Evolutionary conservation across 1,140 invertebrate species (phyloP).

Genomic region (Macrotrachela quadricornifera): DNA sequence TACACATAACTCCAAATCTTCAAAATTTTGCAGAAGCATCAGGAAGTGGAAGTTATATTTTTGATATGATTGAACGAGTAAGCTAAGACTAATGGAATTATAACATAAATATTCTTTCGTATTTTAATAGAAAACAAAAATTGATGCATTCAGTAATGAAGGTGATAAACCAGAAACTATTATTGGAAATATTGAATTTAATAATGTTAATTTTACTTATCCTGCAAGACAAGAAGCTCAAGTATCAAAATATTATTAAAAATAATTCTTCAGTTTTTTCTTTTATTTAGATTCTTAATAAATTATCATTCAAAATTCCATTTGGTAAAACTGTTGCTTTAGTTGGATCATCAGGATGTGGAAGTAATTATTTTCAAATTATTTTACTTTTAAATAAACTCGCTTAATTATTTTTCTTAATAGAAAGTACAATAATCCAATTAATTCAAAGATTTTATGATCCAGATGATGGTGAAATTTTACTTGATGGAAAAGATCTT

Average conservation of each 20-base stretch:
- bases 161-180: constrained; percentile 1
- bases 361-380: constrained; percentile 16
- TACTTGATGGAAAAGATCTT: background rate
- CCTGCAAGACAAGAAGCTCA: constrained; percentile 25
- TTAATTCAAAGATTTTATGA: constrained; percentile 55
- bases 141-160: background rate
- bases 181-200: constrained; percentile 23
- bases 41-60: constrained; percentile 53
- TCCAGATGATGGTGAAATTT: constrained; percentile 32
- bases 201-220: constrained; percentile 30
- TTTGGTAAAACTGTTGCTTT: constrained; percentile 55
- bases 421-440: no score
- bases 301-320: constrained; percentile 34
- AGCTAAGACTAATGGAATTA: background rate
- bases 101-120: no score
- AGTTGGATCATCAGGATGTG: constrained; percentile 64
- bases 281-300: constrained; percentile 29
- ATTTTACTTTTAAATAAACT: no score
- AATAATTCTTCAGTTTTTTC: no score
- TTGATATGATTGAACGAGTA: constrained; percentile 47
- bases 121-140: no score
- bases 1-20: constrained; percentile 52
- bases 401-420: no score
- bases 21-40: constrained; percentile 51
- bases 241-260: no score